phyloP scores from a whole-genome alignment of 2,113 vertebrate species.

The Heterocephalus glaber region DNA sequence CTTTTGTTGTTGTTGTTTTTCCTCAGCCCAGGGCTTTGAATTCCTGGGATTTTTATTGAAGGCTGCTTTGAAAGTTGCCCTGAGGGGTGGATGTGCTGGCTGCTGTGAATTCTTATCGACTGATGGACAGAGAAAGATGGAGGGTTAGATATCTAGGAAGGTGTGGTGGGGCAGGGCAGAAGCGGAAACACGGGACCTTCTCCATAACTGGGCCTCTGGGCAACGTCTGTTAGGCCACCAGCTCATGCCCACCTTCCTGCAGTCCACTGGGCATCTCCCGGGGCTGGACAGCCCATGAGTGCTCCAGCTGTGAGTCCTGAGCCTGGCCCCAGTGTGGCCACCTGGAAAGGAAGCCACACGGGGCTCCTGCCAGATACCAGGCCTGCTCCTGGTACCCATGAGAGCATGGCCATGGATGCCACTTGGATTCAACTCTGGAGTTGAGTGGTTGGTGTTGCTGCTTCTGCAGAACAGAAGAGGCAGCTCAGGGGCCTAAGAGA shows the following conservation, averaged over 20 bases:
- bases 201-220: background rate
- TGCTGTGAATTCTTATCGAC: background rate
- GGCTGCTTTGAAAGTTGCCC: background rate
- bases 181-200: background rate
- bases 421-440: background rate
- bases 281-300: background rate
- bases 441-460: background rate
- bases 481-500: background rate
- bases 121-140: background rate
- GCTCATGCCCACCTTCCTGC: no score
- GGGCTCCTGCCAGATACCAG: background rate
- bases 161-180: accelerated
- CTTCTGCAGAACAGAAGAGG: background rate
- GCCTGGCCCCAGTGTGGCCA: background rate
- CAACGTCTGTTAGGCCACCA: background rate
- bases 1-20: background rate
- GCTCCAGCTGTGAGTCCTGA: background rate
- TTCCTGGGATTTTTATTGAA: background rate
- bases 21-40: background rate
- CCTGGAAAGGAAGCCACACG: background rate
- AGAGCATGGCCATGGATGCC: background rate
- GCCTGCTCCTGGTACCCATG: accelerated
- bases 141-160: background rate
- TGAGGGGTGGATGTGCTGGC: background rate
- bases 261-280: accelerated